Percentiles rank a stretch among this genome's conserved stretches.
phyloP scores from a whole-genome alignment of 2,113 vertebrate genomes.

The Campylomormyrus tamandua region DNA sequence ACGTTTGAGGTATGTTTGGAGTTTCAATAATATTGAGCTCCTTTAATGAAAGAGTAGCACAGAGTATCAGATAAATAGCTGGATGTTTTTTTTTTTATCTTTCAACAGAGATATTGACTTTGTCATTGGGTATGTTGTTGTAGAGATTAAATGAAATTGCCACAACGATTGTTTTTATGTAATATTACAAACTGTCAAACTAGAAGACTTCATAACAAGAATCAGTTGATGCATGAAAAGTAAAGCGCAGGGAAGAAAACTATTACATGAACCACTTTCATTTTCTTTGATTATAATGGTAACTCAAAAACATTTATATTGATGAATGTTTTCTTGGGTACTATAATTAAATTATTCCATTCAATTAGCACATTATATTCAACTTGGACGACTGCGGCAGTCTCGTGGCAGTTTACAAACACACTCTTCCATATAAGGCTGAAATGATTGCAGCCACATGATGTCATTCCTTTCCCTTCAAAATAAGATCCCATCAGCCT shows the following conservation, averaged over 20 bases:
- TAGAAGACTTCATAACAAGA: constrained; percentile 64
- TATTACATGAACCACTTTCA: constrained; percentile 63
- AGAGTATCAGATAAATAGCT: constrained; percentile 86
- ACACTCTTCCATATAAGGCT: constrained; percentile 52
- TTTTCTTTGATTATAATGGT: constrained; percentile 64
- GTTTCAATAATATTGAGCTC: constrained; percentile 75
- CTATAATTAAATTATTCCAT: constrained; percentile 75
- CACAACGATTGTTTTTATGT: constrained; percentile 96
- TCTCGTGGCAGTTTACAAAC: constrained; percentile 67
- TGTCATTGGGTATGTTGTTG: constrained; percentile 84
- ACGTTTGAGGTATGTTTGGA: constrained; percentile 91
- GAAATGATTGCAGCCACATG: constrained; percentile 57
- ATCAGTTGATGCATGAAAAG: constrained; percentile 62
- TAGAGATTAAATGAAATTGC: constrained; percentile 97
- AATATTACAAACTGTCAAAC: constrained; percentile 79
- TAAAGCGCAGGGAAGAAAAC: constrained; percentile 39
- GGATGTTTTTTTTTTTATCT: constrained; percentile 72
- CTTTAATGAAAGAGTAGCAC: constrained; percentile 84
- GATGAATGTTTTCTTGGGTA: constrained; percentile 67
- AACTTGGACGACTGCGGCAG: constrained; percentile 63
- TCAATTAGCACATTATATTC: constrained; percentile 72
- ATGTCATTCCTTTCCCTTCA: constrained; percentile 51
- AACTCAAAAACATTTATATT: constrained; percentile 66
- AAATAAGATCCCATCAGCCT: neutral
- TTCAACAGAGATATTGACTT: constrained; percentile 74